Evolutionary conservation across 2,888 invertebrate species (phyloP), one percentile per base, ranked within the genome.

Genomic region (Monopis laevigella): DNA sequence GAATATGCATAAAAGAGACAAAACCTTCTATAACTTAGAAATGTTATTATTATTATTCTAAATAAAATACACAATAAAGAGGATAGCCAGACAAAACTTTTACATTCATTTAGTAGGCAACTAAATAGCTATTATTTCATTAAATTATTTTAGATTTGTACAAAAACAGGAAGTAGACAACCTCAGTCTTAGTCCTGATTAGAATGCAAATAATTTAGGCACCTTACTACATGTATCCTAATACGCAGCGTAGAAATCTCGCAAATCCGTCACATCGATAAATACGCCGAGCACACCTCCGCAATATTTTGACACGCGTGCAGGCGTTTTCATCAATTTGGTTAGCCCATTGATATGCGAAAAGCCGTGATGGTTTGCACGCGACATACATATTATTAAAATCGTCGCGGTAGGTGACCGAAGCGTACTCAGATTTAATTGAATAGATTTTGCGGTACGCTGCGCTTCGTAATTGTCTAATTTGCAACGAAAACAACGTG

Each of bases 321-420:
- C 47, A 51, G 53, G 59, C 58, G 68, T 72, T 75, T 56, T 67
- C 65, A 69, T 73, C 70, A 73, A 77, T 74, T 65, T 64, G 61
- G 61, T 61, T 52, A 53, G 45, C 67, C 52, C 73, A 78, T 80
- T 78, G 74, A 75, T 78, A 80, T 80, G 77, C 78, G 70, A 70
- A 75, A 71, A 68, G 71, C 56, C 61, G 50, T 51, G 60, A 64
- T 58, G 62, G 59, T 60, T 70, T 74, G 78, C 78, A 67, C 70
- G 65, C 62, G 52, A 78, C 70, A 78, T 80, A 77, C 80, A 77
- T 78, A 80, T 66, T 68, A 75, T 71, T 73, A 73, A 78, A 80
- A 77, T 74, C 80, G 55, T 52, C 59, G 78, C 77, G 77, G 80
- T 73, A 77, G 80, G 80, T 78, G 68, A 62, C 67, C 63, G 56